phyloP scores from a whole-genome alignment of 2,113 vertebrate species.

The Galbula dea region DNA sequence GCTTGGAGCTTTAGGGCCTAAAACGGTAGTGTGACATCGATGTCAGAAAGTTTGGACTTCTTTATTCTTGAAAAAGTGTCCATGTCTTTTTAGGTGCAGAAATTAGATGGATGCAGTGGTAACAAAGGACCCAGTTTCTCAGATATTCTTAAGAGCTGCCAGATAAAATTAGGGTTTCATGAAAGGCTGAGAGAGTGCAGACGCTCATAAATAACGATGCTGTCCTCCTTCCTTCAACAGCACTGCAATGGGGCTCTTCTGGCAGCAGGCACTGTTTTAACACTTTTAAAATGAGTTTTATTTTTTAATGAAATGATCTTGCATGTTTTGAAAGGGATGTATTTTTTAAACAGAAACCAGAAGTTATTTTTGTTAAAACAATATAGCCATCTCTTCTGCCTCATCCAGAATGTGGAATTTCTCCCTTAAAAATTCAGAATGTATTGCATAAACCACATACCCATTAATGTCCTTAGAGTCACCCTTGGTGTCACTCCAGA shows the following conservation, averaged over 20 bases:
- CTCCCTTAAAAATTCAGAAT: neutral
- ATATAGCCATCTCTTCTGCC: neutral
- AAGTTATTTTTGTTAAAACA: neutral
- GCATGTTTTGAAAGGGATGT: neutral
- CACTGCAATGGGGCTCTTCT: neutral
- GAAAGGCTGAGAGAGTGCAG: constrained; percentile 66
- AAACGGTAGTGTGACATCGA: neutral
- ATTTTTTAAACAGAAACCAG: neutral
- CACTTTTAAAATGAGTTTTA: neutral
- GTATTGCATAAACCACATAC: neutral
- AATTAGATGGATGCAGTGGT: neutral
- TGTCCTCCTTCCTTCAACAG: constrained; percentile 63
- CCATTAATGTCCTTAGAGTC: neutral
- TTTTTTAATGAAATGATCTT: neutral
- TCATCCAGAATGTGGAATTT: neutral
- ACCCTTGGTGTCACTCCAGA: neutral
- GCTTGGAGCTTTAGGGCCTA: neutral
- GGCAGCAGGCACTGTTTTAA: constrained; percentile 27
- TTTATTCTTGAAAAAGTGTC: constrained; percentile 3
- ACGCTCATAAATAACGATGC: constrained; percentile 60
- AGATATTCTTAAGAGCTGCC: constrained; percentile 54
- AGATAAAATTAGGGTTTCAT: constrained; percentile 64
- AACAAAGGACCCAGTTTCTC: constrained; percentile 49
- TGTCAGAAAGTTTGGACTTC: constrained; percentile 10
- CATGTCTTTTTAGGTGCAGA: constrained; percentile 20